Base-by-base conservation (phyloP, 2,888 invertebrate genomes). In the Augiades crinisus region DNA sequence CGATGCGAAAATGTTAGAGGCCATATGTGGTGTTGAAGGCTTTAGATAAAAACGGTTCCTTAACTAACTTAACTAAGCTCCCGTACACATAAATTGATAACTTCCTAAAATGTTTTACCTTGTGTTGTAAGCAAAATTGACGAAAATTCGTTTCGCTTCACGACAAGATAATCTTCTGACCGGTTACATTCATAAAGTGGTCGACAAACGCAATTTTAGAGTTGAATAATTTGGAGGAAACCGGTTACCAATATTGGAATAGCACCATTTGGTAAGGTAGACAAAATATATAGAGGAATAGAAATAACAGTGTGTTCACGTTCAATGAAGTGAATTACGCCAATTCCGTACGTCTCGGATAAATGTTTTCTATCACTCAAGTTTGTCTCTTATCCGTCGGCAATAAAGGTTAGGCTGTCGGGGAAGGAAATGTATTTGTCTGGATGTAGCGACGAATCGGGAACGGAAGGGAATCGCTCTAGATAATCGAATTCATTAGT, bases 401-500 rank as follows among this genome's bases (percentile, higher is more conserved):
- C 41, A 36, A 31, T 57, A 60, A 46, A 44, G 55, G 14, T 36
- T 31, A 44, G 13, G 46, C 27, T 17, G 24, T 27, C 46, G 7
- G 14, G 3, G 37, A 17, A 22, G 31, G 41, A 51, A 49, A 51
- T 55, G 22, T 52, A 56, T 58, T 60, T 56, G 55, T 57, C 49
- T 56, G 54, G 55, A 51, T 55, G 56, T 60, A 59, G 53, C 56
- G 64, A 65, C 64, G 67, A 66, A 70, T 70, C 60, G 70, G 63
- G 63, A 59, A 58, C 47, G 74, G 71, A 72, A 72, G 70, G n/a
- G 71, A 78, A 78, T 77, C 68, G 70, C 67, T 68, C 63, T 69
- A 70, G 73, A 77, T 83, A 82, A 85, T 84, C 75, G 68, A 81
- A 81, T 85, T 84, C 74, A 84, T 84, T 83, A 81, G 76, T 66